Percentiles rank a stretch among this genome's conserved stretches.
phyloP scores from a whole-genome alignment of 53 echinoderm and acorn worm species.

The Paelopatides confundens region DNA sequence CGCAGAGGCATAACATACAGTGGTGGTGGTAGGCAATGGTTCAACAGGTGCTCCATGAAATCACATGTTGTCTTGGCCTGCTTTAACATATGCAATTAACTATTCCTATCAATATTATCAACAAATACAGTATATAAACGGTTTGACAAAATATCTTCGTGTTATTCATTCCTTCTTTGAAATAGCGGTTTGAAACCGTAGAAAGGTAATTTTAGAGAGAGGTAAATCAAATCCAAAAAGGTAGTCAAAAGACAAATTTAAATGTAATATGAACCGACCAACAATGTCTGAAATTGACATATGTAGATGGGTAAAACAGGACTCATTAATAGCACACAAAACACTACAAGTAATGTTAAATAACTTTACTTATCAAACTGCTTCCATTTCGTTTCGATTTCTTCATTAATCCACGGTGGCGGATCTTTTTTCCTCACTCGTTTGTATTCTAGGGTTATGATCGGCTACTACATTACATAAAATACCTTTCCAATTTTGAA shows the following conservation, averaged over 20 bases:
- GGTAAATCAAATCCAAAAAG: conserved; percentile 45
- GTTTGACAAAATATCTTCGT: not conserved
- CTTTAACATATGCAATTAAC: conserved; percentile 26
- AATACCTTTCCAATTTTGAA: too few relatives aligned
- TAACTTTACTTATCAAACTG: conserved; percentile 26
- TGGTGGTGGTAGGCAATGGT: not conserved
- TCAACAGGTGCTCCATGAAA: conserved; percentile 47
- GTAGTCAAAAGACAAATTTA: conserved; percentile 35
- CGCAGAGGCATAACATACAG: not conserved
- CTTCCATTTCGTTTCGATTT: too few relatives aligned
- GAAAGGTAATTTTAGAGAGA: conserved; percentile 22
- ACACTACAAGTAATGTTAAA: conserved; percentile 33
- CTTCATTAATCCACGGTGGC: too few relatives aligned
- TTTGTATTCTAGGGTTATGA: too few relatives aligned
- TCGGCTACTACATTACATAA: too few relatives aligned
- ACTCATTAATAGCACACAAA: conserved; percentile 32
- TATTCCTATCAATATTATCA: conserved; percentile 39
- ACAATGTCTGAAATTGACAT: conserved; percentile 42
- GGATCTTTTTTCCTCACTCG: too few relatives aligned
- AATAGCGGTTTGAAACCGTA: conserved; percentile 27
- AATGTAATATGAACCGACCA: conserved; percentile 47
- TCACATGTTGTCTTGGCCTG: not conserved
- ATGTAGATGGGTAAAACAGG: conserved; percentile 47
- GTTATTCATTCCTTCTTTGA: conserved; percentile 21
- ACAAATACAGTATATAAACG: conserved; percentile 20